phyloP scores from a whole-genome alignment of 2,888 invertebrate species.

The Andrena minutula region DNA sequence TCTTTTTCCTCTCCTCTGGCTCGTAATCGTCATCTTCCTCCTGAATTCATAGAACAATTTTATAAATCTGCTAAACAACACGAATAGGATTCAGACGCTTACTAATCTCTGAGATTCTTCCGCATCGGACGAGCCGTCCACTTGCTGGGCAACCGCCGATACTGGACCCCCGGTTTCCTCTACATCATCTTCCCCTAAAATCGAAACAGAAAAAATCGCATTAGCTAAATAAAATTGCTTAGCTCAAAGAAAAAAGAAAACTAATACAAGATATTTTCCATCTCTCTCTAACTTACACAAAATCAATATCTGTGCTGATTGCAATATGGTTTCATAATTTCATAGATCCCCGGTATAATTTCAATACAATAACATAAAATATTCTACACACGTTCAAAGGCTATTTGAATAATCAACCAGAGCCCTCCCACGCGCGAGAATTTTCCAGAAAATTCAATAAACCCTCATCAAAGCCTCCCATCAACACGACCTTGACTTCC shows the following conservation, averaged over 20 bases:
- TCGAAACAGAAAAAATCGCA: neutral
- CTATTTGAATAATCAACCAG: too few species aligned
- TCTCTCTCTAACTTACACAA: conserved; percentile 24
- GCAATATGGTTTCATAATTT: conserved; percentile 24
- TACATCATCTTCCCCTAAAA: conserved; percentile 89
- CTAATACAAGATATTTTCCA: neutral
- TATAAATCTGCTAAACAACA: neutral
- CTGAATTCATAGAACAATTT: conserved; percentile 77
- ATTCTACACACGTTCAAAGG: too few species aligned
- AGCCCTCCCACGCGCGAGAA: neutral
- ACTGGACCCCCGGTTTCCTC: conserved; percentile 87
- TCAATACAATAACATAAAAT: too few species aligned
- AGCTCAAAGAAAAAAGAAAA: too few species aligned
- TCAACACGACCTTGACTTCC: conserved; percentile 11
- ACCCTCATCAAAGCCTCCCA: neutral
- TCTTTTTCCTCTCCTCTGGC: conserved; percentile 94
- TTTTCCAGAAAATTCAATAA: conserved; percentile 17
- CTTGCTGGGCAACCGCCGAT: conserved; percentile 85
- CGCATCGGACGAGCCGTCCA: conserved; percentile 91
- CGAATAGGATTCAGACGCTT: conserved; percentile 24
- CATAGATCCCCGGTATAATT: neutral
- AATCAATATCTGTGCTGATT: conserved; percentile 50
- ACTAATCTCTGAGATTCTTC: conserved; percentile 87
- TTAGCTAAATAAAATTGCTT: neutral
- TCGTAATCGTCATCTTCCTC: conserved; percentile 96